These are phyloP conservation scores for Pharmacophagus antenor DNA, from an alignment of 2,888 invertebrate species.

Conservation along the genomic window DNA sequence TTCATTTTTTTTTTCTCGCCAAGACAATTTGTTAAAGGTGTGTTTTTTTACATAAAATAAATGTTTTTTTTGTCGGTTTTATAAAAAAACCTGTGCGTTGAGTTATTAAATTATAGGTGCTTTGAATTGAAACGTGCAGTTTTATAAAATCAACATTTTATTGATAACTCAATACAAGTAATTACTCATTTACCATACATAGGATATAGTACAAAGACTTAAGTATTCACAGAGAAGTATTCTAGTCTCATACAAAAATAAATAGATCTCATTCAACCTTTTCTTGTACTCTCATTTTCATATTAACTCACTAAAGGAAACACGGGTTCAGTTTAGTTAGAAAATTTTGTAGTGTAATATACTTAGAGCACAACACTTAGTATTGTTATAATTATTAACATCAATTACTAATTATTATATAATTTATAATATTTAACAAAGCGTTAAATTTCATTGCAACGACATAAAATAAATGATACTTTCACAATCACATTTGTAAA, in stretches of 20 bases:
- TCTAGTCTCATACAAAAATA: slow-evolving; percentile 73
- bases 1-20: no score
- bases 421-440: slow-evolving; percentile 14
- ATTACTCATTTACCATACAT: slow-evolving; percentile 41
- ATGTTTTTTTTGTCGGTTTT: no score
- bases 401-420: slow-evolving; percentile 20
- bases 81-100: not conserved
- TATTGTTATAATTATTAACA: slow-evolving; percentile 26
- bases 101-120: not conserved
- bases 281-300: slow-evolving; percentile 54
- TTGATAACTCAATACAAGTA: slow-evolving; percentile 75
- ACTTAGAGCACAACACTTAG: slow-evolving; percentile 23
- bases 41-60: no score
- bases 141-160: slow-evolving; percentile 76
- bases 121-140: slow-evolving; percentile 37
- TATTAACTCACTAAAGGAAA: slow-evolving; percentile 31
- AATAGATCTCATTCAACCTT: slow-evolving; percentile 57
- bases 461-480: not conserved
- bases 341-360: slow-evolving; percentile 15
- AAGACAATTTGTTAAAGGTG: no score
- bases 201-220: slow-evolving; percentile 52
- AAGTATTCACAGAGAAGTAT: slow-evolving; percentile 58
- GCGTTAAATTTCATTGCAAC: slow-evolving; percentile 1
- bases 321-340: slow-evolving; percentile 13
- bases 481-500: not conserved